These are phyloP conservation scores for Gastrophryne carolinensis DNA, from an alignment of 2,797 vertebrate genomes.

Conservation along the genomic window DNA sequence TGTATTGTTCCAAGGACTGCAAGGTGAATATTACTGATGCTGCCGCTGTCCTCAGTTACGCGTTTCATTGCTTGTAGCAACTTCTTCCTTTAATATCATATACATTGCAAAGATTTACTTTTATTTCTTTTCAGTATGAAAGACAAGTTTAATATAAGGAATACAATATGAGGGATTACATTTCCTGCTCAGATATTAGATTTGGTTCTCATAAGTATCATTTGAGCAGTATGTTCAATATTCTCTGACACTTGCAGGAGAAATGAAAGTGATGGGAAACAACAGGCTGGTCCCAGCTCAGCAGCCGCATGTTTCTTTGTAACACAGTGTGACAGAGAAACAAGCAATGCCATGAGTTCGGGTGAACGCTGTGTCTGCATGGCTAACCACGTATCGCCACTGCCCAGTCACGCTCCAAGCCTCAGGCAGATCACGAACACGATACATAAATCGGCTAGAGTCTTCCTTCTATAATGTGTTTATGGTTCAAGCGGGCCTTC, in stretches of 20 bases:
- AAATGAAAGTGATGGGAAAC: neutral
- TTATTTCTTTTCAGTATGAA: neutral
- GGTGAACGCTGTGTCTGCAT: neutral
- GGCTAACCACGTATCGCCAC: neutral
- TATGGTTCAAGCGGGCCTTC: too few relatives aligned
- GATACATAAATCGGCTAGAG: too few relatives aligned
- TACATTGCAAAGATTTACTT: too few relatives aligned
- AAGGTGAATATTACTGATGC: too few relatives aligned
- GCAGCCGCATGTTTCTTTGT: neutral
- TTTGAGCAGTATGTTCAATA: neutral
- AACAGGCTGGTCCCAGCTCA: neutral
- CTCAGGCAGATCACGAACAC: too few relatives aligned
- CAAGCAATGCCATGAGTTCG: neutral
- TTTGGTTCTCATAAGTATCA: neutral
- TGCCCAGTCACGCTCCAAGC: neutral
- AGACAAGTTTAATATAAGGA: neutral
- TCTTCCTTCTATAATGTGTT: too few relatives aligned
- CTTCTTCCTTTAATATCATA: too few relatives aligned
- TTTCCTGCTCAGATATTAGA: neutral
- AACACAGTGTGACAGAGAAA: neutral
- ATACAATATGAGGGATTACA: neutral
- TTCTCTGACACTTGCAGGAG: neutral
- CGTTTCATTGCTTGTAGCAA: too few relatives aligned
- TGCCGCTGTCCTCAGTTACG: too few relatives aligned
- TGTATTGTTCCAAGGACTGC: too few relatives aligned